phyloP scores from a whole-genome alignment of 2,797 vertebrate genomes.

The Tadarida brasiliensis region DNA sequence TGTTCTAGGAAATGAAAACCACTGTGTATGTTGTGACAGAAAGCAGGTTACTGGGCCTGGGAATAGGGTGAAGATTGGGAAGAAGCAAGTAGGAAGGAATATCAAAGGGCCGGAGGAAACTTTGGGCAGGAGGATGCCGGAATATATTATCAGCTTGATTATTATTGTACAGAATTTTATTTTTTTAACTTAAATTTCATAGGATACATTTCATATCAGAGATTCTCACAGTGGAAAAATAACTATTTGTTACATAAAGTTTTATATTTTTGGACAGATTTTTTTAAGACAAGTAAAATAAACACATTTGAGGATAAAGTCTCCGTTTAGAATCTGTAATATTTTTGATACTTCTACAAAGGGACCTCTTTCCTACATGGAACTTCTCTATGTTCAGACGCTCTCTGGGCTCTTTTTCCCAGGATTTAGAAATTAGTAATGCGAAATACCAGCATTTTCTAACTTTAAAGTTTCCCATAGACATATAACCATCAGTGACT shows the following conservation, averaged over 20 bases:
- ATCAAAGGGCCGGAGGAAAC: not conserved
- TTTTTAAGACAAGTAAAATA: constrained; percentile 49
- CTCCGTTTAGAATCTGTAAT: constrained; percentile 5
- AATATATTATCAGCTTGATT: not conserved
- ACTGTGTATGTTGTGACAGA: not conserved
- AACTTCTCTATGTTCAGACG: constrained; percentile 22
- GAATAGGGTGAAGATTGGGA: not conserved
- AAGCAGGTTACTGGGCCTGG: fast-evolving
- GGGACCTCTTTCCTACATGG: not conserved
- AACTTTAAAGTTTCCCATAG: constrained; percentile 15
- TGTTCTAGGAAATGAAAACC: not conserved
- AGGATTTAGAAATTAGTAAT: constrained; percentile 44
- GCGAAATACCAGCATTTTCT: not conserved
- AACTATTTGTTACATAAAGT: constrained; percentile 27
- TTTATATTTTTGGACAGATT: constrained; percentile 47
- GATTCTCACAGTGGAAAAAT: constrained; percentile 33
- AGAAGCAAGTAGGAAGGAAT: not conserved
- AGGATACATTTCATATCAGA: constrained; percentile 57
- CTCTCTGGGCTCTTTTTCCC: not conserved
- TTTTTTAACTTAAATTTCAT: constrained; percentile 46
- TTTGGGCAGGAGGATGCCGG: not conserved
- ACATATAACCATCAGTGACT: constrained; percentile 3
- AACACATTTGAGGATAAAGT: constrained; percentile 26
- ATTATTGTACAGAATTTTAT: constrained; percentile 62
- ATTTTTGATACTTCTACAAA: not conserved